A percentile compares a stretch with the other conserved stretches of the same genome.
These are phyloP conservation scores for Macrostomum lignano DNA, from an alignment of 1,140 invertebrate species.

Conservation along the genomic window DNA sequence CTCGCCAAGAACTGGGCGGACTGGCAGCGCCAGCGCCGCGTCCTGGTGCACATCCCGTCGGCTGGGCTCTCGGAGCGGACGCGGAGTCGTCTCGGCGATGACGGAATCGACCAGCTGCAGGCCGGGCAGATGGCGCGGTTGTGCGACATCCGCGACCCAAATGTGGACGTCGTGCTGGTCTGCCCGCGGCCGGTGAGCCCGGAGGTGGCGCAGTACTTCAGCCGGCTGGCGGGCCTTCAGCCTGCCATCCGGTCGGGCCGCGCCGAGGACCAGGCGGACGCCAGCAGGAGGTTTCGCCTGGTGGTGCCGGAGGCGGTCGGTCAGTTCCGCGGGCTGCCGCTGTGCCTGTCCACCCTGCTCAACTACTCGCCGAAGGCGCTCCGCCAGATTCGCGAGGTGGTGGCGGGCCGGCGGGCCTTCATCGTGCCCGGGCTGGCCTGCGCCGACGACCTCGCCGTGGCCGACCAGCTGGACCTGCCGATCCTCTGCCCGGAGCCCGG, in stretches of 20 bases:
- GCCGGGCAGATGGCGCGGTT: conserved; percentile 24
- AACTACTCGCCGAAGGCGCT: conserved; percentile 24
- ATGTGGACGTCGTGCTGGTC: conserved; percentile 27
- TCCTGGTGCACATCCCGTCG: conserved; percentile 25
- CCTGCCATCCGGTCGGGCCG: conserved; percentile 18
- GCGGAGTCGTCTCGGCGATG: conserved; percentile 16
- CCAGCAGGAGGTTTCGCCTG: conserved; percentile 20
- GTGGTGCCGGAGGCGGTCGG: conserved; percentile 25
- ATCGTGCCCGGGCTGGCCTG: conserved; percentile 22
- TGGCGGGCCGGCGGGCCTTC: conserved; percentile 21
- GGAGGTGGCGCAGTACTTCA: conserved; percentile 27
- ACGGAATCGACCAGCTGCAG: conserved; percentile 17
- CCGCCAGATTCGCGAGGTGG: conserved; percentile 18
- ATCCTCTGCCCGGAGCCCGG: conserved; percentile 24
- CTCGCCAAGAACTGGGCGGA: conserved; percentile 18
- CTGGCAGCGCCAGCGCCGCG: conserved; percentile 16
- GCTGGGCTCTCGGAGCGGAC: conserved; percentile 17
- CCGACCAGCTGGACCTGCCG: conserved; percentile 19
- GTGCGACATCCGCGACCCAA: conserved; percentile 27
- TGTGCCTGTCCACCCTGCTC: conserved; percentile 23
- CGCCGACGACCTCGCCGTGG: conserved; percentile 21
- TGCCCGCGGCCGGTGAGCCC: conserved; percentile 23
- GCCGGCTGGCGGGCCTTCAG: conserved; percentile 20
- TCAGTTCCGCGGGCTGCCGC: conserved; percentile 15
- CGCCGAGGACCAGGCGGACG: conserved; percentile 17